Percentiles rank a stretch among this genome's conserved stretches.
Conservation (phyloP, 2,888 invertebrate genomes). For the Ligdia adustata region DNA sequence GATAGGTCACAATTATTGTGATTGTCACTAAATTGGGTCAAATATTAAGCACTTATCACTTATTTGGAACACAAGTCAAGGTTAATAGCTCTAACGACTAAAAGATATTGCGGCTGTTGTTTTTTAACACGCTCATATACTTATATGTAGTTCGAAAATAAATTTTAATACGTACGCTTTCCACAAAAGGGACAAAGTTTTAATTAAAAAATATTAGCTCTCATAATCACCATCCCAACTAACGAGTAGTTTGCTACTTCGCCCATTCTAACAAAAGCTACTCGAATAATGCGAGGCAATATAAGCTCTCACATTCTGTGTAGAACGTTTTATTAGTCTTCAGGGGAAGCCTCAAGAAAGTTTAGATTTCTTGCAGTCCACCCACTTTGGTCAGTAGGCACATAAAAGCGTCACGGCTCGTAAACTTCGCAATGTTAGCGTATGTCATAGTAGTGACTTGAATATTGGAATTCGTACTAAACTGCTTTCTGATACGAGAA, state of each 20-base stretch:
- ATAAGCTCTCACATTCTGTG: slow-evolving; percentile 37
- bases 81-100: too few relatives aligned
- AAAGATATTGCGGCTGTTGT: too few relatives aligned
- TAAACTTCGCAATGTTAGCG: slow-evolving; percentile 35
- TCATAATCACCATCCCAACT: slow-evolving; percentile 20
- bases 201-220: slow-evolving; percentile 32
- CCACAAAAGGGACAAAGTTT: slow-evolving; percentile 24
- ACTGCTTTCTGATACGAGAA: slow-evolving; percentile 18
- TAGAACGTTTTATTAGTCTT: slow-evolving; percentile 47
- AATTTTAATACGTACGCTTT: slow-evolving; percentile 4
- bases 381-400: slow-evolving; percentile 40
- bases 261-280: slow-evolving; percentile 32
- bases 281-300: slow-evolving; percentile 32
- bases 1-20: too few relatives aligned
- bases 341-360: slow-evolving; percentile 42
- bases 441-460: slow-evolving; percentile 19
- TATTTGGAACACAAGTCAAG: too few relatives aligned
- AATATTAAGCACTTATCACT: too few relatives aligned
- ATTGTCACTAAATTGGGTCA: too few relatives aligned
- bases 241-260: slow-evolving; percentile 30
- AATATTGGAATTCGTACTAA: slow-evolving; percentile 26
- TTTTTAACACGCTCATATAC: slow-evolving; percentile 1
- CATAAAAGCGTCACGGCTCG: slow-evolving; percentile 42
- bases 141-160: slow-evolving; percentile 16
- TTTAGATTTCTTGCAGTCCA: slow-evolving; percentile 46